Percentiles rank a stretch among this genome's conserved stretches.
Conservation (phyloP, 2,888 invertebrate species). For the Drosophila helvetica region DNA sequence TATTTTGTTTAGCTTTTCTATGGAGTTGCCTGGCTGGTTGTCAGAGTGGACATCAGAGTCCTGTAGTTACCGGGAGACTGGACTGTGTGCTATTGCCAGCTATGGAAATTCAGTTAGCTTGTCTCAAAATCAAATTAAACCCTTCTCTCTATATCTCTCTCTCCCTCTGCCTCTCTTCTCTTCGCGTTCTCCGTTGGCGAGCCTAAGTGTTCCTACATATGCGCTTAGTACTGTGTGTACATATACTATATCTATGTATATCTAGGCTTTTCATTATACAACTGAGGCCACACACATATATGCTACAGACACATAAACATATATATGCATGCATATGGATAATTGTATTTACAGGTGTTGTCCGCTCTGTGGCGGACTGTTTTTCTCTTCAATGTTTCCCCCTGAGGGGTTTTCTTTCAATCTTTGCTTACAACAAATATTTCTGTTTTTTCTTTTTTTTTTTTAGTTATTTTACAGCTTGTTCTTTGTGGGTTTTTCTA, state of each 20-base stretch:
- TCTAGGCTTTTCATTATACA: constrained; percentile 43
- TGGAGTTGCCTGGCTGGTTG: constrained; percentile 17
- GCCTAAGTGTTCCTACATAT: constrained; percentile 69
- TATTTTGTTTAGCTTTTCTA: constrained; percentile 23
- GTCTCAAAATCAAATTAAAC: constrained; percentile 31
- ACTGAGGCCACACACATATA: constrained; percentile 43
- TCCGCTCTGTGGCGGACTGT: constrained; percentile 1
- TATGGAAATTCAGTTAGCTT: constrained; percentile 34
- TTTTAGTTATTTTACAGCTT: constrained; percentile 63
- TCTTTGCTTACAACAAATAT: constrained; percentile 62
- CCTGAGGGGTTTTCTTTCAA: constrained; percentile 15
- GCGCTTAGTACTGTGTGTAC: constrained; percentile 38
- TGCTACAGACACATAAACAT: constrained; percentile 11
- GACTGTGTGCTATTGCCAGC: constrained; percentile 50
- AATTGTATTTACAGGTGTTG: constrained; percentile 36
- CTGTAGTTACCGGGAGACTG: constrained; percentile 49
- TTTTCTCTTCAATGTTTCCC: constrained; percentile 25
- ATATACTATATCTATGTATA: constrained; percentile 52
- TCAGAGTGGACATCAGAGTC: constrained; percentile 40
- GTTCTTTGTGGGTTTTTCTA: constrained; percentile 22
- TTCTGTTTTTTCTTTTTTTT: constrained; percentile 19
- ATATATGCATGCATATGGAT: constrained; percentile 20
- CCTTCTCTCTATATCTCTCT: constrained; percentile 15
- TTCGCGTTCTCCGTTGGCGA: constrained; percentile 63
- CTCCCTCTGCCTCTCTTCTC: constrained; percentile 17